Evolutionary conservation across 2,797 vertebrate species (phyloP), one percentile per base, ranked within the genome.

Genomic region (Arremon brunneinucha): DNA sequence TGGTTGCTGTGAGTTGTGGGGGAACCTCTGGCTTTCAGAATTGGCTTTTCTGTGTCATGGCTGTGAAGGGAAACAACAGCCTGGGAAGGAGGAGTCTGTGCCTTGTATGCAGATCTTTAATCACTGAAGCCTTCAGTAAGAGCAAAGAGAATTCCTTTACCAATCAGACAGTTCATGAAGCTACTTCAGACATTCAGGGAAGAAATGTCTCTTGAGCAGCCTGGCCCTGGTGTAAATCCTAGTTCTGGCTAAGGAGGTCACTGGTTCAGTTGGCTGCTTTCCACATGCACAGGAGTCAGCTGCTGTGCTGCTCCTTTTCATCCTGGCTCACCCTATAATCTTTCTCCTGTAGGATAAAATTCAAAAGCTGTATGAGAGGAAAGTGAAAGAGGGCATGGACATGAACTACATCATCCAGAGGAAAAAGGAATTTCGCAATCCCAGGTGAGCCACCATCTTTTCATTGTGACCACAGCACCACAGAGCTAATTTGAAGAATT

Each of bases 391-490:
- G 87, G 99, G 99, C 37, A 99, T 99, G 94, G 99, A 99, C 97
- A 99, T 99, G 97, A 99, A 99, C 98, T 99, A 97, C 87, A 98
- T 99, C 90, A 99, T 99, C 95, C 99, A 99, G 97, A 99, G 99
- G 95, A 99, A 99, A 95, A 99, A 99, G 85, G 99, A 99, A 81
- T 99, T 99, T 80, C 98, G 99, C 91, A 99, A 99, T 95, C 99
- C 99, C 49, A 99, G 99, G 99, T 99, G 52, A 91, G 91, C 60
- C 34, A 55, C 60, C 22, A 7, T 82, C 64, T 90, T 67, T 24
- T 60, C 19, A 2, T 21, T 23, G 23, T 74, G 23, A 87, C 65
- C 52, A 55, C 50, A 89, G 60, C 50, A 56, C 44, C 52, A 69
- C 62, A 50, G 47, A 77, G 41, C 7, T 18, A 62, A 68, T 67